Conservation (phyloP, 2,888 invertebrate species). For the Pharmacophagus antenor region DNA sequence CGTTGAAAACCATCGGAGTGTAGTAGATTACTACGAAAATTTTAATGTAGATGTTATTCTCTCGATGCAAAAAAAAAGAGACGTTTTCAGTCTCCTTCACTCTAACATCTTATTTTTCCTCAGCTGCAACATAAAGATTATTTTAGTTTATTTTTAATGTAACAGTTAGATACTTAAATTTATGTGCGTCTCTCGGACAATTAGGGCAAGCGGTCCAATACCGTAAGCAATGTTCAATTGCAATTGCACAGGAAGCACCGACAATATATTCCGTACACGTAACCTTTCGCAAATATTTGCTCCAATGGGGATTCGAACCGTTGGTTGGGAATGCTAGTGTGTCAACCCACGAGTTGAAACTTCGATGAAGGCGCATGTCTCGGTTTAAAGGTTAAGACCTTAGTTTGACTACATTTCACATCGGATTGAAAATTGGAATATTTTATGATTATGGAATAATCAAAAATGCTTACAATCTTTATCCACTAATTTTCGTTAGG, state of each 20-base stretch:
- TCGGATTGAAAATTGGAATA: too few species aligned
- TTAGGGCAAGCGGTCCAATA: background rate
- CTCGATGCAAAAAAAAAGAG: too few species aligned
- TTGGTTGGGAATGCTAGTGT: slow-evolving; percentile 14
- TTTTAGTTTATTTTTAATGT: background rate
- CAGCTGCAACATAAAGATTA: background rate
- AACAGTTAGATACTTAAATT: background rate
- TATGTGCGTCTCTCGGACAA: background rate
- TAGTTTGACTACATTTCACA: too few species aligned
- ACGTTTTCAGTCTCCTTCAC: background rate
- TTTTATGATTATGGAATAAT: too few species aligned
- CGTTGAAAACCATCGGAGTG: too few species aligned
- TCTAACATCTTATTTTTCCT: background rate
- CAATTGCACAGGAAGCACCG: slow-evolving; percentile 23
- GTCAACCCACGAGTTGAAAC: slow-evolving; percentile 12
- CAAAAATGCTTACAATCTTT: too few species aligned
- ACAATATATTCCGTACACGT: slow-evolving; percentile 16
- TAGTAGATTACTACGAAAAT: too few species aligned
- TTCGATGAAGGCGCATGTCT: background rate
- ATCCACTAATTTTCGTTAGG: too few species aligned
- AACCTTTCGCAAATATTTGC: slow-evolving; percentile 21
- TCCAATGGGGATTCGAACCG: slow-evolving; percentile 14
- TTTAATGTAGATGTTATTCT: too few species aligned
- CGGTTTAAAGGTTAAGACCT: background rate
- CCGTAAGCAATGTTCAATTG: slow-evolving; percentile 8